These are phyloP conservation scores for Brachylomia viminalis DNA, from an alignment of 2,888 invertebrate species.

Conservation along the genomic window DNA sequence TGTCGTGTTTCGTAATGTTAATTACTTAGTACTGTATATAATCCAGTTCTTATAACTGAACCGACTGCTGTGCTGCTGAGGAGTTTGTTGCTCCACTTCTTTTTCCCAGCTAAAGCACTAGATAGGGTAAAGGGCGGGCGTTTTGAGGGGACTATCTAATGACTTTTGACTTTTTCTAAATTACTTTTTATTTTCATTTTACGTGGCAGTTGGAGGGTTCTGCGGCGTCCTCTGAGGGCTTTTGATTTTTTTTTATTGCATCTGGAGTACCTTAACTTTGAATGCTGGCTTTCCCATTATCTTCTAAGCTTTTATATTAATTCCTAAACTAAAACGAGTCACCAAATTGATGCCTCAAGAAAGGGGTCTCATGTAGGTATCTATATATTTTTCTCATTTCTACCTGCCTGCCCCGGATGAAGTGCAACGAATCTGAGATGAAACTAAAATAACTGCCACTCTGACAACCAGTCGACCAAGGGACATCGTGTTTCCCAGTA, in stretches of 20 bases:
- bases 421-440: background rate
- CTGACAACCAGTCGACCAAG: background rate
- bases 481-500: background rate
- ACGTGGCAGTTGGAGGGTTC: background rate
- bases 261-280: background rate
- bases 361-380: background rate
- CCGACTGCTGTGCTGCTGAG: no score
- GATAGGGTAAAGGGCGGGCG: no score
- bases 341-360: background rate
- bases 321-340: background rate
- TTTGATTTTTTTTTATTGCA: background rate
- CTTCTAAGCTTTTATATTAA: background rate
- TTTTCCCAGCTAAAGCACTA: no score
- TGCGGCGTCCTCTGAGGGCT: background rate
- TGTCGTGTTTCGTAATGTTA: no score
- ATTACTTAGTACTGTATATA: no score
- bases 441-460: no score
- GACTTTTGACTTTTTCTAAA: no score
- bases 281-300: background rate
- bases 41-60: no score
- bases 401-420: background rate
- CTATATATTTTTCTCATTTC: background rate
- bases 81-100: no score
- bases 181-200: no score
- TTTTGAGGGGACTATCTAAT: no score